Evolutionary conservation across 2,797 vertebrate species (phyloP).

Genomic region (Neosalanx taihuensis): DNA sequence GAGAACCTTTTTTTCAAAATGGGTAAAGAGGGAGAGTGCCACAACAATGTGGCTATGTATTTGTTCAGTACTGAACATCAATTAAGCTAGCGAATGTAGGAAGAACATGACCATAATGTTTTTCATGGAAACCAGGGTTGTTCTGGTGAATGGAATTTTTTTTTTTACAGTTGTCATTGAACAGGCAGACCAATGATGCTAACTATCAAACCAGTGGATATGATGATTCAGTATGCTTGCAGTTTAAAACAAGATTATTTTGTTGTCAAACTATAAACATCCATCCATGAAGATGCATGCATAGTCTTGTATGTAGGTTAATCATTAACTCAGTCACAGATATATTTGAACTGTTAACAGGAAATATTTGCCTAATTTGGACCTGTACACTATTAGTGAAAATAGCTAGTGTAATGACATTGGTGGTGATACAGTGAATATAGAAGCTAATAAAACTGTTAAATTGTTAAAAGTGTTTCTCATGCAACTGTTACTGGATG

Average conservation of each 20-base stretch:
- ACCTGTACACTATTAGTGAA: too few species aligned
- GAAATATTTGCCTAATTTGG: conserved; percentile 1
- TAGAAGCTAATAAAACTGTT: too few species aligned
- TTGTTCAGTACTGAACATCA: neutral
- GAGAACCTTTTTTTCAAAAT: neutral
- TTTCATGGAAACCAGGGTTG: neutral
- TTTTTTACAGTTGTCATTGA: neutral
- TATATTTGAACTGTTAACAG: neutral
- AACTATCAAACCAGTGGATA: neutral
- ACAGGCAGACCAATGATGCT: neutral
- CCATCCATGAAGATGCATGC: neutral
- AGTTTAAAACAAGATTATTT: neutral
- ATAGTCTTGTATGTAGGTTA: neutral
- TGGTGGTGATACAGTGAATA: too few species aligned
- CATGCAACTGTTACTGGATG: neutral
- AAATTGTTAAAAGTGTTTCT: neutral
- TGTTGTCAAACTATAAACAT: neutral
- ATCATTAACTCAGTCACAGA: neutral
- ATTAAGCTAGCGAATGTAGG: conserved; percentile 2
- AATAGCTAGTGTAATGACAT: too few species aligned
- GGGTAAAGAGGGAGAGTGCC: neutral
- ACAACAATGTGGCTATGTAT: neutral
- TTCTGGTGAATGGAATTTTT: neutral
- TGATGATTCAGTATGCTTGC: neutral
- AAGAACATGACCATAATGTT: neutral